phyloP scores from a whole-genome alignment of 2,888 invertebrate species.

The Escarpia spicata region DNA sequence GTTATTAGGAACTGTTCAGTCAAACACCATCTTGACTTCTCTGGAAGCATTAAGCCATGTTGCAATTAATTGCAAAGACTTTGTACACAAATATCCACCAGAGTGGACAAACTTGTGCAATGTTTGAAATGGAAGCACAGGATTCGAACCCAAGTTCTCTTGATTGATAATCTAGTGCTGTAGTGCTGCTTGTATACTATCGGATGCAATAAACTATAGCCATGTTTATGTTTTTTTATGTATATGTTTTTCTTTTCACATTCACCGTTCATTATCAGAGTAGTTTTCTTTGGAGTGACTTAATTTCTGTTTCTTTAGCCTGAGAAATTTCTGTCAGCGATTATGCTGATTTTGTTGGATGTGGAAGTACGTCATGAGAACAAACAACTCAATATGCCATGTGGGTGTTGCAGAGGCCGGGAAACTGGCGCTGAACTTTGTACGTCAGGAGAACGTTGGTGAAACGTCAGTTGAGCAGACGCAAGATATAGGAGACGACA shows the following conservation, averaged over 20 bases:
- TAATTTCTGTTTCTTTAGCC: not conserved
- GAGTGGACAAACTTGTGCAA: no score
- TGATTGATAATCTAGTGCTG: no score
- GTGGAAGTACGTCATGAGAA: not conserved
- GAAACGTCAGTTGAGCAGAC: not conserved
- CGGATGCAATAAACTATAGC: not conserved
- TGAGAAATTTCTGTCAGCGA: not conserved
- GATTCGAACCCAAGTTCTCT: no score
- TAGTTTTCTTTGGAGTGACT: not conserved
- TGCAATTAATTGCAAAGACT: no score
- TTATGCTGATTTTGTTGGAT: not conserved
- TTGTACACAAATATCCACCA: no score
- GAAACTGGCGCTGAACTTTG: constrained; percentile 63
- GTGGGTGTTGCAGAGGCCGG: constrained; percentile 61
- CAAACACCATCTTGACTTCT: no score
- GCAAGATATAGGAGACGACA: constrained; percentile 20
- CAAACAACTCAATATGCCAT: not conserved
- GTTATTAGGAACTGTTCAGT: no score
- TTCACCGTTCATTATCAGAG: not conserved
- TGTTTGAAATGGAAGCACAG: no score
- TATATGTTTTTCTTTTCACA: not conserved
- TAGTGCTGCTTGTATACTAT: no score
- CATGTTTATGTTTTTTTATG: not conserved
- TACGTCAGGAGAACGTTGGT: constrained; percentile 50
- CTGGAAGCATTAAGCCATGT: no score